These are phyloP conservation scores for Spodoptera frugiperda DNA, from an alignment of 1,140 invertebrate genomes.

Conservation along the genomic window DNA sequence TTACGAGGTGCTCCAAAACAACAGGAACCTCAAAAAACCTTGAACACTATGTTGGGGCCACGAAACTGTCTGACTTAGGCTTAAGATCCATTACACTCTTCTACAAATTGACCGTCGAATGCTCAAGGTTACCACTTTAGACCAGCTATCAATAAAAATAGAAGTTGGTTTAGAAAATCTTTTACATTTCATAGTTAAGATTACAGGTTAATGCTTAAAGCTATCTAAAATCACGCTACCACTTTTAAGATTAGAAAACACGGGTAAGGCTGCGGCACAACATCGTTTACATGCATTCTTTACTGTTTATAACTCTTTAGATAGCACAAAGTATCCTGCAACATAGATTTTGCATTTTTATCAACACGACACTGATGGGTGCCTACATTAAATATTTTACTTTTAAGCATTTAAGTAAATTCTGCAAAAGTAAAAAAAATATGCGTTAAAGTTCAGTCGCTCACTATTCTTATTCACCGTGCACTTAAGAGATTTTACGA, in stretches of 20 bases:
- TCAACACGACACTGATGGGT: too few relatives aligned
- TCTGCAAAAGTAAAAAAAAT: constrained; percentile 4
- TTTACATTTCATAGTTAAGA: too few relatives aligned
- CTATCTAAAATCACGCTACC: too few relatives aligned
- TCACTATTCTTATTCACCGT: constrained; percentile 12
- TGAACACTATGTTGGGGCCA: constrained; percentile 30
- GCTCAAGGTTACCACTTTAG: too few relatives aligned
- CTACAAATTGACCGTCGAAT: too few relatives aligned
- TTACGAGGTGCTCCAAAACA: constrained; percentile 9
- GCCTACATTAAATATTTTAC: too few relatives aligned
- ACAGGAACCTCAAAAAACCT: too few relatives aligned
- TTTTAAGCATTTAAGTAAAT: not conserved
- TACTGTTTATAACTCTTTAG: not conserved
- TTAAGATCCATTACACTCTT: too few relatives aligned
- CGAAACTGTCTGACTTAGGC: not conserved
- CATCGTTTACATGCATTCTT: not conserved
- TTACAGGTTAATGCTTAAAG: too few relatives aligned
- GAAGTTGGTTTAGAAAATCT: too few relatives aligned
- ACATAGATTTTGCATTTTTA: not conserved
- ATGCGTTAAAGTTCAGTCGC: constrained; percentile 9
- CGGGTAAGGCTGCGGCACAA: not conserved
- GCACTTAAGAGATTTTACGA: constrained; percentile 6
- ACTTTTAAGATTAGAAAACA: too few relatives aligned
- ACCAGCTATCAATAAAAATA: too few relatives aligned
- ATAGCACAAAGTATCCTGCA: not conserved